Percentiles rank a stretch among this genome's conserved stretches.
These are phyloP conservation scores for Colossoma macropomum DNA, from an alignment of 2,113 vertebrate genomes.

Conservation along the genomic window DNA sequence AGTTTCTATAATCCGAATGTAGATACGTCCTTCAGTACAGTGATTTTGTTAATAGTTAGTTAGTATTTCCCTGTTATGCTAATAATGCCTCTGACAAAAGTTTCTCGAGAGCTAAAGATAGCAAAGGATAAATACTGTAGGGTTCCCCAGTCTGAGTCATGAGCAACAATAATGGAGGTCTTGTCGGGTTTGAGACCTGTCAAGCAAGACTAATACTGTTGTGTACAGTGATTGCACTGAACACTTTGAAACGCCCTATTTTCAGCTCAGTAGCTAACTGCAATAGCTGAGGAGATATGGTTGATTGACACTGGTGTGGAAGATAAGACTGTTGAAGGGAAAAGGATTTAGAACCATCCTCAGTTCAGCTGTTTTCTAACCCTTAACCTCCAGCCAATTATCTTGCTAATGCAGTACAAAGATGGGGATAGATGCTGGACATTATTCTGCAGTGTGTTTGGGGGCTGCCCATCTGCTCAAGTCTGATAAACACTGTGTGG, in stretches of 20 bases:
- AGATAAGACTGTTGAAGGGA: not conserved
- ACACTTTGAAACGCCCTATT: not conserved
- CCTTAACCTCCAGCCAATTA: conserved; percentile 1
- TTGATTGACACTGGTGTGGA: not conserved
- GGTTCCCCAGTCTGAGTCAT: not conserved
- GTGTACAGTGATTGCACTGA: not conserved
- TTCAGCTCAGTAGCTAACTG: not conserved
- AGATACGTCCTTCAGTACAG: not conserved
- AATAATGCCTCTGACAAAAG: not conserved
- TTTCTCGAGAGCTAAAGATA: not conserved
- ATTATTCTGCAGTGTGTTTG: too few species aligned
- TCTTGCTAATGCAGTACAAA: conserved; percentile 11
- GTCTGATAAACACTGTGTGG: too few species aligned
- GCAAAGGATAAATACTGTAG: not conserved
- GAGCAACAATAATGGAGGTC: not conserved
- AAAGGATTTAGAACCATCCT: not conserved
- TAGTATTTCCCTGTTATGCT: not conserved
- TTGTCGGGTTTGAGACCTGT: not conserved
- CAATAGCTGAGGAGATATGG: not conserved
- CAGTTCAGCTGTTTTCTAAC: not conserved
- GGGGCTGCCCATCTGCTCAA: too few species aligned
- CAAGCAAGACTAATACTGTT: not conserved
- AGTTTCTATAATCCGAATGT: not conserved
- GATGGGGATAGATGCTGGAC: not conserved
- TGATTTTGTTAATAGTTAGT: not conserved